phyloP scores from a whole-genome alignment of 2,113 vertebrate species.

The Lethenteron reissneri region DNA sequence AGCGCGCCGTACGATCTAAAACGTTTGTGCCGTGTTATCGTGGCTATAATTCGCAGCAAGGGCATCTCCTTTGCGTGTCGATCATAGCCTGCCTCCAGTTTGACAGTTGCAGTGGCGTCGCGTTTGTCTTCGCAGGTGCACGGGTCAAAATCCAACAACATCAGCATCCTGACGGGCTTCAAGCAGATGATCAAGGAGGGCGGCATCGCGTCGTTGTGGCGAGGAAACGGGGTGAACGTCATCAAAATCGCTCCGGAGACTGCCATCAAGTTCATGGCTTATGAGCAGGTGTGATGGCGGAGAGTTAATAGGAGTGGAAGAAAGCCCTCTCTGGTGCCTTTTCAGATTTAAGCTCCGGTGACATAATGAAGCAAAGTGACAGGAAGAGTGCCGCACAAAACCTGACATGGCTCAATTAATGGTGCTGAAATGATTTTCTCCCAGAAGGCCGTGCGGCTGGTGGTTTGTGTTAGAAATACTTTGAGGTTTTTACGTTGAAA shows the following conservation, averaged over 20 bases:
- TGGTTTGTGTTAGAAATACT: neutral
- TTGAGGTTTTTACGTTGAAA: no score
- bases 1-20: no score
- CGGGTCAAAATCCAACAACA: conserved; percentile 39
- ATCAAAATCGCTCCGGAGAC: conserved; percentile 88
- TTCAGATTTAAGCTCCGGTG: conserved; percentile 13
- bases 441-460: conserved; percentile 8
- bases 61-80: neutral
- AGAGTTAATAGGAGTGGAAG: neutral
- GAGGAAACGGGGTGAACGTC: conserved; percentile 77
- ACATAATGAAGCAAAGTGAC: neutral
- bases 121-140: conserved; percentile 37
- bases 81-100: neutral
- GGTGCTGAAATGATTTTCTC: conserved; percentile 2
- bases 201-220: conserved; percentile 53
- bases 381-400: no score
- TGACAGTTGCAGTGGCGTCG: conserved; percentile 1
- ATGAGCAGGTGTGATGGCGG: conserved; percentile 45
- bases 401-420: neutral
- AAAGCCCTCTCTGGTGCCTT: conserved; percentile 14
- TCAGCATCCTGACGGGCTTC: conserved; percentile 44
- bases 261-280: conserved; percentile 75
- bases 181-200: conserved; percentile 67
- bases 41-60: neutral
- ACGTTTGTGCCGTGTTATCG: neutral